Evolutionary conservation across 2,888 invertebrate genomes (phyloP), one percentile per base, ranked within the genome.

Genomic region (Malthinus seriepunctatus): DNA sequence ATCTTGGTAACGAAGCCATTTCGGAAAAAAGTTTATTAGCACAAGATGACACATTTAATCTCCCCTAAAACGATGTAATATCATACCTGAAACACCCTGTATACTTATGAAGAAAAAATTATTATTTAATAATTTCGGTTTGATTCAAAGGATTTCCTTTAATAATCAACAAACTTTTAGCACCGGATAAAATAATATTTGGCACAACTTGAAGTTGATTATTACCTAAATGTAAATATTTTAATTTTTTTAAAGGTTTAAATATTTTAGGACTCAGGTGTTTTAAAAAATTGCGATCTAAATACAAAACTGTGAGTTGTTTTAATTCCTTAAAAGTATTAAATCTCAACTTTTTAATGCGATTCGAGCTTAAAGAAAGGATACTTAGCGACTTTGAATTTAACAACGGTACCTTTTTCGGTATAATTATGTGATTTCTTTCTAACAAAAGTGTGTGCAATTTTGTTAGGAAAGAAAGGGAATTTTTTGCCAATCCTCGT

Each of bases 341-440:
- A 9, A 65, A 60, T 42, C 67, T 65, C 14, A 76, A 55, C 6
- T 57, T 64, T 12, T 55, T 57, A 31, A 77, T 74, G 31, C 68
- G 66, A 58, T 77, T 77, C 42, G 67, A 66, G 56, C 72, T 76
- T 50, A 77, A 58, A 65, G 71, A 72, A 47, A 77, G 63, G 8
- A 71, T 73, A 42, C 64, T 63, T 15, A 77, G 39, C 1, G 71
- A 69, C 8, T 39, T 32, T 0, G 76, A 76, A 23, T 65, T 63
- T 12, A 76, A 53, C 23, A 77, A 51, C 0, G 67, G 62, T n/a
- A 60, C 56, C 34, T 62, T 68, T 52, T 67, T 72, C 1, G 75
- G 74, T 32, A 76, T 55, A 2, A 42, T 47, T 6, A 71, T 56
- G 8, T 50, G 57, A 51, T 72, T 72, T 9, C 67, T 60, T 0